Conservation (phyloP, 2,113 vertebrate species). For the Alligator sinensis region DNA sequence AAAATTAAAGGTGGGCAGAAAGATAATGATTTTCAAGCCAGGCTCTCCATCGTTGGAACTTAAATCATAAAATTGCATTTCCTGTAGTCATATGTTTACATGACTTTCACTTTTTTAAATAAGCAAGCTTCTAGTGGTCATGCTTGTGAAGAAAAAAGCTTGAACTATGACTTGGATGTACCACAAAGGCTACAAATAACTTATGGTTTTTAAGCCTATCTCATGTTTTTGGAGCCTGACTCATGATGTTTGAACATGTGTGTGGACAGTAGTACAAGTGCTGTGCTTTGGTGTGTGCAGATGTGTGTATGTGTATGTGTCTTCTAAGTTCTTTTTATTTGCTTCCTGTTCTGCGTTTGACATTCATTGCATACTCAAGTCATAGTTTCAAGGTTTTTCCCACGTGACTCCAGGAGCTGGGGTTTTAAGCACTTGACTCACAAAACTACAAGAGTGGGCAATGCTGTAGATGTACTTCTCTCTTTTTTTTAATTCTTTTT, state of each 20-base stretch:
- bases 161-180: too few species aligned
- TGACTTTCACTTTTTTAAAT: too few species aligned
- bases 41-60: too few species aligned
- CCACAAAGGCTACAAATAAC: too few species aligned
- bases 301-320: not conserved
- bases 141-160: too few species aligned
- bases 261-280: slow-evolving; percentile 12
- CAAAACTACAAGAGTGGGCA: not conserved
- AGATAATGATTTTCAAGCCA: too few species aligned
- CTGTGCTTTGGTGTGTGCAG: too few species aligned
- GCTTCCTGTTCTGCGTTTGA: not conserved
- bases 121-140: too few species aligned
- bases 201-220: slow-evolving; percentile 4
- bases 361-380: not conserved
- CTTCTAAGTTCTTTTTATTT: slow-evolving; percentile 24
- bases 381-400: slow-evolving; percentile 15
- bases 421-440: slow-evolving; percentile 1
- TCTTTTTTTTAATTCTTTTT: not conserved
- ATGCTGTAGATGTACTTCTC: not conserved
- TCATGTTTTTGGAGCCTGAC: not conserved
- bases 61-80: too few species aligned
- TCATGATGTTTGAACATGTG: not conserved
- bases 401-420: not conserved
- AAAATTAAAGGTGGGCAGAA: too few species aligned
- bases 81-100: too few species aligned